These are phyloP conservation scores for Ptiloglossa arizonensis DNA, from an alignment of 1,140 invertebrate genomes.

Conservation along the genomic window DNA sequence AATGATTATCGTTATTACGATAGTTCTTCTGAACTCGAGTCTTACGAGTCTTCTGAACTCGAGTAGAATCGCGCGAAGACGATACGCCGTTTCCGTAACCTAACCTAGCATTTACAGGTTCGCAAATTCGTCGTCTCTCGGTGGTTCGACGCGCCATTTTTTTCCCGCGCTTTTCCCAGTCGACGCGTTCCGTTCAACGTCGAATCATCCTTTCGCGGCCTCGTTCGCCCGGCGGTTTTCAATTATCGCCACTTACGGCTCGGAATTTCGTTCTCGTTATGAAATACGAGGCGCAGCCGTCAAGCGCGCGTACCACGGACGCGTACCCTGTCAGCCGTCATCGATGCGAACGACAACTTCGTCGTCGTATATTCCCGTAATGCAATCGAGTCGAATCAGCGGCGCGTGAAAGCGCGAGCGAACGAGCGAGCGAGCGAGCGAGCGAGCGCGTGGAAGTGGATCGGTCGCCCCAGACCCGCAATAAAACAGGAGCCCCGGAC, in stretches of 20 bases:
- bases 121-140: too few species aligned
- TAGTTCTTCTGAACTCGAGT: too few species aligned
- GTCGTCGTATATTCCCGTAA: conserved; percentile 25
- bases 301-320: neutral
- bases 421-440: neutral
- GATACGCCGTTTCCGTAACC: too few species aligned
- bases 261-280: conserved; percentile 53
- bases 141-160: neutral
- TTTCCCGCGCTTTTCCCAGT: conserved; percentile 2
- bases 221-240: conserved; percentile 17
- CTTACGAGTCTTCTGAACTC: too few species aligned
- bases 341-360: conserved; percentile 49
- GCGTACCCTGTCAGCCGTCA: conserved; percentile 55
- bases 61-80: too few species aligned
- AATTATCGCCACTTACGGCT: conserved; percentile 47
- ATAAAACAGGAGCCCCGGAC: conserved; percentile 18
- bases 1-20: too few species aligned
- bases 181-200: conserved; percentile 26
- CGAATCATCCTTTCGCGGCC: conserved; percentile 41
- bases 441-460: neutral
- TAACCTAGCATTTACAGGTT: too few species aligned
- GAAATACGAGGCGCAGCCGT: neutral
- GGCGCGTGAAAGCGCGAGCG: conserved; percentile 13
- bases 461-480: neutral
- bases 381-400: conserved; percentile 40